A percentile compares a stretch with the other conserved stretches of the same genome.
phyloP scores from a whole-genome alignment of 2,113 vertebrate species.

The Myocastor coypus region DNA sequence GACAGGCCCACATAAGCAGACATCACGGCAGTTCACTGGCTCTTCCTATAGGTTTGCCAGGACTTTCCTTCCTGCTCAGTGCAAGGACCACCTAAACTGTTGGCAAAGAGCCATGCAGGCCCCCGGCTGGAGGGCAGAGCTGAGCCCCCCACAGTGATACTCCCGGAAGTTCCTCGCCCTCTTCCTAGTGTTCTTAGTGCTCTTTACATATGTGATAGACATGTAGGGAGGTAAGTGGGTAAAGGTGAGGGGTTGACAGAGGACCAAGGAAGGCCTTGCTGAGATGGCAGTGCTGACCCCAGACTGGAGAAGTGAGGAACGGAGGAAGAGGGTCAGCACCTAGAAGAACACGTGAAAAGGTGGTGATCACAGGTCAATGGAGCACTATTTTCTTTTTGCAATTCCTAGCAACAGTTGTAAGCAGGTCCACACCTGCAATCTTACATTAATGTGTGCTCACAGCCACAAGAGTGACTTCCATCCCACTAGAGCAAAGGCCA shows the following conservation, averaged over 20 bases:
- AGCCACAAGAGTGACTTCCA: not conserved
- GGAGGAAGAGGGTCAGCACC: not conserved
- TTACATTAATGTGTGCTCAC: not conserved
- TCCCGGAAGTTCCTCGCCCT: not conserved
- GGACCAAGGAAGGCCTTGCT: not conserved
- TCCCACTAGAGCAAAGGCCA: not conserved
- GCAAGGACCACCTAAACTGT: not conserved
- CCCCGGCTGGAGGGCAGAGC: not conserved
- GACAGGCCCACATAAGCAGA: not conserved
- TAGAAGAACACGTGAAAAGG: not conserved
- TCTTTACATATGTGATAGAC: not conserved
- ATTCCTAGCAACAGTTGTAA: not conserved
- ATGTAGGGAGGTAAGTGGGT: not conserved
- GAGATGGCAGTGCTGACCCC: not conserved
- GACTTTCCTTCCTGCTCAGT: not conserved
- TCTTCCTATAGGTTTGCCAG: not conserved
- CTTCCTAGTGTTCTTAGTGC: not conserved
- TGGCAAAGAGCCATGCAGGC: not conserved
- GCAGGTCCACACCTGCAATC: rapidly evolving
- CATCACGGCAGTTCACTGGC: rapidly evolving
- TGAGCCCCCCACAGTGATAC: rapidly evolving
- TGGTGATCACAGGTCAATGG: not conserved
- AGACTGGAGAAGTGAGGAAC: too few species aligned
- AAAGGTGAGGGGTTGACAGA: not conserved
- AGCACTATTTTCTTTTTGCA: not conserved